Evolutionary conservation across 1,140 invertebrate species (phyloP), one percentile per base, ranked within the genome.

Genomic region (Trichonephila inaurata): DNA sequence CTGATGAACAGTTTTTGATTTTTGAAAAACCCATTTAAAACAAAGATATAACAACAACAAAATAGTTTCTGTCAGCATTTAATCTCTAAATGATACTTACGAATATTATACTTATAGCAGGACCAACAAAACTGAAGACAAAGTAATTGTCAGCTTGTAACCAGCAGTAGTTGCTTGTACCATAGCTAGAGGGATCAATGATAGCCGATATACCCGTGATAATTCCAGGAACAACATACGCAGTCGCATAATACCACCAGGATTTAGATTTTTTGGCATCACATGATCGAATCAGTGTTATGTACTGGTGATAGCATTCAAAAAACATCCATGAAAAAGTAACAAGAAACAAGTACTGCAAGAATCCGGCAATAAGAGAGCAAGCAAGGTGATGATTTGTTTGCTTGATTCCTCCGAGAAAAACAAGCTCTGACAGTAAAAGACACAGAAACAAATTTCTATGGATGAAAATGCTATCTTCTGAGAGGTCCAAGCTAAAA

Each of bases 311-410:
- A 95, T 98, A 98, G 94, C 98, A 98, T 98, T 97, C 95, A 96
- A 96, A 95, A 89, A 95, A 92, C 95, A 94, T 99, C 99, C 99
- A 99, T 91, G 98, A 97, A 96, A 99, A 99, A 58, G 98, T 97
- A 94, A 98, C 98, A 86, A 99, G 96, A 96, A 99, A 99, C 96
- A 99, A 98, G 96, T 98, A 99, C 96, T 99, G 99, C 28, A 99
- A 96, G 51, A 98, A 96, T 61, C 98, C 98, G 94, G 99, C 99
- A 94, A 99, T 97, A 44, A 99, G 96, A 33, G 98, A 98, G 96
- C 99, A 99, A 85, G 98, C 96, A 91, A 98, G 97, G 95, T 97
- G 97, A 96, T 98, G 97, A 95, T 98, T 97, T 24, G 98, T 99
- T 96, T 98, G 97, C 95, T 97, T 97, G 94, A 99, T 98, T 81